phyloP scores from a whole-genome alignment of 1,140 invertebrate genomes.

The Eubasilissa regina region DNA sequence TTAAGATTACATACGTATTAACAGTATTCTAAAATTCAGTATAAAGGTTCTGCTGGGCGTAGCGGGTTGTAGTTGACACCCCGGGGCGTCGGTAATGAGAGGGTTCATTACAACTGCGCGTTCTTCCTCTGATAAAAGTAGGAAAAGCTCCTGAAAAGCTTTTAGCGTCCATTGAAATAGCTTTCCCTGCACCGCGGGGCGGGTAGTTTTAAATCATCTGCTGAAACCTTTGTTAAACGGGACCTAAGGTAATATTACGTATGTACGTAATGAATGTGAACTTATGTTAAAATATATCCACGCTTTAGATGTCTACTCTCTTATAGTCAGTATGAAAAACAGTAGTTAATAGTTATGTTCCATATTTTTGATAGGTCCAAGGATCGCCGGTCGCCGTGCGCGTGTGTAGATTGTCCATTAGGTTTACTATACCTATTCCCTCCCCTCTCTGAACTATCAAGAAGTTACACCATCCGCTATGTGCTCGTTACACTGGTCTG shows the following conservation, averaged over 20 bases:
- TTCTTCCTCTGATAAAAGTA: slow-evolving; percentile 29
- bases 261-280: background rate
- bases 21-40: background rate
- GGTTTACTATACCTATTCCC: too few relatives aligned
- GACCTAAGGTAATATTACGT: background rate
- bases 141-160: slow-evolving; percentile 26
- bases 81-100: slow-evolving; percentile 28
- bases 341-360: too few relatives aligned
- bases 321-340: too few relatives aligned
- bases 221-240: slow-evolving; percentile 17
- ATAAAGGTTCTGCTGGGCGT: slow-evolving; percentile 9
- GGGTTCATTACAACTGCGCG: slow-evolving; percentile 19
- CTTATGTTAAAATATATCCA: background rate
- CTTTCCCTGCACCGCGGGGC: slow-evolving; percentile 17
- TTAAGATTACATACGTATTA: too few relatives aligned
- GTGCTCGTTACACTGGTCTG: too few relatives aligned
- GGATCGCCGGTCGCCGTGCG: too few relatives aligned
- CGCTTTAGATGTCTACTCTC: too few relatives aligned
- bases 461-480: too few relatives aligned
- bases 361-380: too few relatives aligned
- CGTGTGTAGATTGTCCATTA: too few relatives aligned
- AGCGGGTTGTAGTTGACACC: slow-evolving; percentile 14
- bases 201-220: slow-evolving; percentile 24
- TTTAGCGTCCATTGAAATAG: slow-evolving; percentile 30
- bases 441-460: too few relatives aligned